Evolutionary conservation across 2,113 vertebrate genomes (phyloP), one percentile per base, ranked within the genome.

Genomic region (Apeltes quadracus): DNA sequence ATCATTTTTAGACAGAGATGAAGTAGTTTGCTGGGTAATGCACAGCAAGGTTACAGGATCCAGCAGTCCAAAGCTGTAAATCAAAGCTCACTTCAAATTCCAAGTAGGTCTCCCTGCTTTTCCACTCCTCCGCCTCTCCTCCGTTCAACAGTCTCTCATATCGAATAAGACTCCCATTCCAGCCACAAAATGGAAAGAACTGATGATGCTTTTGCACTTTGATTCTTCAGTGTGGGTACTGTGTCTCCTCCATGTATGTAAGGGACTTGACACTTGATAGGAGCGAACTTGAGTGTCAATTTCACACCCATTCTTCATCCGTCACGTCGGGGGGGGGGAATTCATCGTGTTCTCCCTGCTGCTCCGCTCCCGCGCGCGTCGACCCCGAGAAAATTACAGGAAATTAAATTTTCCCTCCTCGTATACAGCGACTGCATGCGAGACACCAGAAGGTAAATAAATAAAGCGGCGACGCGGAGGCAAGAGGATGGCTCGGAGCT

Each of bases 331-430:
- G 61, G 53, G 61, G n/a, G n/a, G n/a, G n/a, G n/a, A n/a, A 73
- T 69, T 32, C 53, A 69, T 71, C 76, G 72, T 2, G 65, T 43
- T 68, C 39, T 23, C 57, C 43, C 25, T 1, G 53, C 71, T 34
- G 71, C 63, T 57, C 63, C 65, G 14, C 64, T 67, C 56, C 6
- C 9, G 7, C 25, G 25, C 44, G 51, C n/a, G 46, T 44, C 61
- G 4, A 59, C 3, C 12, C 48, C 11, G 27, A 38, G 62, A 81
- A 16, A 78, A 83, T 85, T 51, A 65, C 86, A 89, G 89, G 83
- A 87, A 90, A 90, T 88, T 56, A 74, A 82, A 89, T 70, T 61
- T 38, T n/a, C 71, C 36, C 71, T 65, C 51, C 65, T 65, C 51
- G 61, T 50, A 65, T 48, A 71, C 4, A 16, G 14, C 59, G 44